These are phyloP conservation scores for Tetramorium simillimum DNA, from an alignment of 1,140 invertebrate genomes.

Conservation along the genomic window DNA sequence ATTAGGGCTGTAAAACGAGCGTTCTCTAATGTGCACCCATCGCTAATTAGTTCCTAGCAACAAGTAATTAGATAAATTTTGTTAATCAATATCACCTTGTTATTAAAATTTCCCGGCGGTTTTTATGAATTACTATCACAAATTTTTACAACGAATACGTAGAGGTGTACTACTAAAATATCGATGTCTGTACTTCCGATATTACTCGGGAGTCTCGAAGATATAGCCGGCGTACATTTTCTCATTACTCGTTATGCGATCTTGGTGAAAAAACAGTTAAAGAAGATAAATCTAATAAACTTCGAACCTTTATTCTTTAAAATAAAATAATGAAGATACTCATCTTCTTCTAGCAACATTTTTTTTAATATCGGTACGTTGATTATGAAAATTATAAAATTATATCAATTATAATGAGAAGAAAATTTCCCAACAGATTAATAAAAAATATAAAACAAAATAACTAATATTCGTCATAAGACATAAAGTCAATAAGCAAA, in stretches of 20 bases:
- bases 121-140: conserved; percentile 34
- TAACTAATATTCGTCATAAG: neutral
- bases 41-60: conserved; percentile 64
- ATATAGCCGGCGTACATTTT: neutral
- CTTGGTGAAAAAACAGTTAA: neutral
- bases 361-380: neutral
- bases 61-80: conserved; percentile 67
- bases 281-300: neutral
- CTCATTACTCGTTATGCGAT: neutral
- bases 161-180: neutral
- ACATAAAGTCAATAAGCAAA: neutral
- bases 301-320: neutral
- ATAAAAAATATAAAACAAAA: neutral
- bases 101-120: conserved; percentile 17
- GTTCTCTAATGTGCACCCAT: conserved; percentile 61
- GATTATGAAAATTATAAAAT: neutral
- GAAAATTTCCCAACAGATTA: neutral
- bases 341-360: neutral
- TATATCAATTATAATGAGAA: neutral
- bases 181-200: neutral
- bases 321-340: neutral
- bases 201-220: neutral
- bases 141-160: neutral
- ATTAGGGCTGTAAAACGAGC: conserved; percentile 63
- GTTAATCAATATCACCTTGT: conserved; percentile 52